Conservation (phyloP, 2,113 vertebrate species). For the Callorhinus ursinus region DNA sequence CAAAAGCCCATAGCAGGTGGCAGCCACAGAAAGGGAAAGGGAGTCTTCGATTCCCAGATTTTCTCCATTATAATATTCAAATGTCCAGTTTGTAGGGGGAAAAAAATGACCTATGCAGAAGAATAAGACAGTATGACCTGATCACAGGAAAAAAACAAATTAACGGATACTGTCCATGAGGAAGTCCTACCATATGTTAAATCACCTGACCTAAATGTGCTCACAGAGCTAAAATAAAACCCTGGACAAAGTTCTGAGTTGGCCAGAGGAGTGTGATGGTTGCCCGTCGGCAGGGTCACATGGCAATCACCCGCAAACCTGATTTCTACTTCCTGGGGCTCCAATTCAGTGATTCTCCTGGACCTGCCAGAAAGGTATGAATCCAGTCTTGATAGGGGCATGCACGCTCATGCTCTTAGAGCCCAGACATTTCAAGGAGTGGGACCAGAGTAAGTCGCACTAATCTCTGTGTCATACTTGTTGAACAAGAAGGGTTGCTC, state of each 20-base stretch:
- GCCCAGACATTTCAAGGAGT: background rate
- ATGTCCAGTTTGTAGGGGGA: background rate
- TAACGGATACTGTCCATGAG: background rate
- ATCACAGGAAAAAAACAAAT: background rate
- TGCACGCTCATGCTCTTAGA: background rate
- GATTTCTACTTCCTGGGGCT: background rate
- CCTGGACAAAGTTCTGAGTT: accelerated
- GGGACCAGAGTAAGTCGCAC: background rate
- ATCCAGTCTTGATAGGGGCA: background rate
- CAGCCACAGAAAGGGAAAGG: accelerated
- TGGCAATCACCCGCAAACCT: accelerated
- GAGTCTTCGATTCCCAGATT: accelerated
- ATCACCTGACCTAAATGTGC: background rate
- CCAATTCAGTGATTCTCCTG: background rate
- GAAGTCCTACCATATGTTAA: accelerated
- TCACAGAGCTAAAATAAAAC: background rate
- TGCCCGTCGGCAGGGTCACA: accelerated
- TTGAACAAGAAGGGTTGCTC: background rate
- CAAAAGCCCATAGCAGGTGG: background rate
- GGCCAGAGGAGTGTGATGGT: accelerated
- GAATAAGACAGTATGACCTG: background rate
- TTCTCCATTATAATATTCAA: background rate
- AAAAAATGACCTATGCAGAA: background rate
- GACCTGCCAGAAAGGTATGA: background rate
- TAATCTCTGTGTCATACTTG: background rate